Percentiles rank a stretch among this genome's conserved stretches.
These are phyloP conservation scores for Psephotus haematonotus DNA, from an alignment of 2,113 vertebrate species.

Conservation along the genomic window DNA sequence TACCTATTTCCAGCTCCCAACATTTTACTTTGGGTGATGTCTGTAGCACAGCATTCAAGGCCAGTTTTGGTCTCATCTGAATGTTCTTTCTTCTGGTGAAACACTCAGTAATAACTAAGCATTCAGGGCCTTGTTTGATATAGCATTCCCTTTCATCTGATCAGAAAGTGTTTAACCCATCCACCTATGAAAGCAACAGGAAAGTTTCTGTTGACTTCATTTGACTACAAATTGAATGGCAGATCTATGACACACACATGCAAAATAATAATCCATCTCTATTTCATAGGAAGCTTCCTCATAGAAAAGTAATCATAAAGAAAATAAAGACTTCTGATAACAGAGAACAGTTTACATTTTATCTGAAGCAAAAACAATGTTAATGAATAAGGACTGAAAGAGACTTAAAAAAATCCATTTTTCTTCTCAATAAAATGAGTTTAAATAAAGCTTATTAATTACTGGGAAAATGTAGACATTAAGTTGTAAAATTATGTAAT, in stretches of 20 bases:
- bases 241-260: background rate
- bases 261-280: background rate
- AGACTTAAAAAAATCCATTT: background rate
- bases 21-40: background rate
- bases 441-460: background rate
- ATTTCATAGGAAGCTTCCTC: background rate
- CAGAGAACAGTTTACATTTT: background rate
- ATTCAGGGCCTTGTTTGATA: background rate
- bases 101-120: background rate
- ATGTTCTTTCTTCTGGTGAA: background rate
- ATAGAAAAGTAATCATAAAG: background rate
- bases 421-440: background rate
- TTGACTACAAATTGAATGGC: background rate
- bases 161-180: background rate
- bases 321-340: background rate
- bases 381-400: background rate
- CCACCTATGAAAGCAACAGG: background rate
- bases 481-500: conserved; percentile 1
- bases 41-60: background rate
- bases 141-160: background rate
- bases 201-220: background rate
- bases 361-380: background rate
- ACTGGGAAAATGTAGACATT: background rate
- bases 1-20: background rate
- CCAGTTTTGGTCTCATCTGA: background rate